These are phyloP conservation scores for Trinorchestia longiramus DNA, from an alignment of 1,140 invertebrate species.

Conservation along the genomic window DNA sequence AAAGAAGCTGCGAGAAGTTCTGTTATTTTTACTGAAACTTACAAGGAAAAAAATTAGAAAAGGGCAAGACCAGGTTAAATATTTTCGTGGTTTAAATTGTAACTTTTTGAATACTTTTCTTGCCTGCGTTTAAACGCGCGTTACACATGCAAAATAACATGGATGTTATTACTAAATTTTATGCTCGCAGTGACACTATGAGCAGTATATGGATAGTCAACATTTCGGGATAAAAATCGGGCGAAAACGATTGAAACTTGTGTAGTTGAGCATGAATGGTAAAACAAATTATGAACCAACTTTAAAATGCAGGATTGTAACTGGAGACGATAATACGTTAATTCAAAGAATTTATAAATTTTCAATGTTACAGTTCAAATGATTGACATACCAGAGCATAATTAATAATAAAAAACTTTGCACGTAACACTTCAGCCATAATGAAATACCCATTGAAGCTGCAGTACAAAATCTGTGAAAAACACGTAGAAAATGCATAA, in stretches of 20 bases:
- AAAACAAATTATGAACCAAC: background rate
- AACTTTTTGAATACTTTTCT: background rate
- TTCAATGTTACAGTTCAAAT: background rate
- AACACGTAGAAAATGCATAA: constrained; percentile 11
- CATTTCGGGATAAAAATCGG: background rate
- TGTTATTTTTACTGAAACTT: background rate
- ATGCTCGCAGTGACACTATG: background rate
- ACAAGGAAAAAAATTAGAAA: background rate
- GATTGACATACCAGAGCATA: background rate
- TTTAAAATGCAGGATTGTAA: background rate
- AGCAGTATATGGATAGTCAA: background rate
- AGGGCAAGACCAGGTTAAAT: background rate
- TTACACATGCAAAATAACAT: background rate
- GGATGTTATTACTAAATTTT: background rate
- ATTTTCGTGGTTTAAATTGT: background rate
- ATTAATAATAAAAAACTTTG: background rate
- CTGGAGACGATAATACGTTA: background rate
- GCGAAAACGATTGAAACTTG: background rate
- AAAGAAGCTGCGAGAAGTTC: background rate
- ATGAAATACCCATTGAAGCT: background rate
- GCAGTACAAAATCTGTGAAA: background rate
- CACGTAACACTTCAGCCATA: background rate
- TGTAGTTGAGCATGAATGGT: background rate
- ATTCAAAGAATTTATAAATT: background rate
- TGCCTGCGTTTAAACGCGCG: background rate